phyloP scores from a whole-genome alignment of 1,140 invertebrate genomes.

The Macrocentrus cingulum region DNA sequence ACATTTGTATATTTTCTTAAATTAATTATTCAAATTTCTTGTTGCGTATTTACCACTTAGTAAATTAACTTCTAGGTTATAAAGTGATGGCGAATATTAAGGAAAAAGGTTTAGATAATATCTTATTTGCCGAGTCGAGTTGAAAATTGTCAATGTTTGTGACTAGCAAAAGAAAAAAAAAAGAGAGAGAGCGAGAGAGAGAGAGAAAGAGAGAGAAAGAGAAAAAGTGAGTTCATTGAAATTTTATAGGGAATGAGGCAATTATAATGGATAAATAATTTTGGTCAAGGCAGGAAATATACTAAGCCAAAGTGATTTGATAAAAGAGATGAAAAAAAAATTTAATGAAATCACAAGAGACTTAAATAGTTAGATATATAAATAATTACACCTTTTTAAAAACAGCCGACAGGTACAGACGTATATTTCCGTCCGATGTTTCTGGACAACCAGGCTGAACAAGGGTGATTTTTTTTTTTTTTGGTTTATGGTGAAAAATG shows the following conservation, averaged over 20 bases:
- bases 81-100: constrained; percentile 15
- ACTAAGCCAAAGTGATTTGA: background rate
- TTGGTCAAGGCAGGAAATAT: background rate
- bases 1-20: constrained; percentile 56
- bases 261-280: constrained; percentile 11
- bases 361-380: constrained; percentile 14
- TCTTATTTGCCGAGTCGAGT: too few relatives aligned
- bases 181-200: too few relatives aligned
- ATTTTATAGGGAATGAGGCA: too few relatives aligned
- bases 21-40: constrained; percentile 44
- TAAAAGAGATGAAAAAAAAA: background rate
- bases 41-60: constrained; percentile 41
- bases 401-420: background rate
- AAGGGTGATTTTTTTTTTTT: background rate
- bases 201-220: too few relatives aligned
- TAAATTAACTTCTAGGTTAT: constrained; percentile 43
- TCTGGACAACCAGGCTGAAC: too few relatives aligned
- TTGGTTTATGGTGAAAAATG: too few relatives aligned
- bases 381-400: constrained; percentile 15
- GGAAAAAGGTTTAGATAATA: constrained; percentile 15
- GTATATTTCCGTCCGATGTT: constrained; percentile 22
- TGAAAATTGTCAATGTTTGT: too few relatives aligned
- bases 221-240: too few relatives aligned
- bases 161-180: too few relatives aligned
- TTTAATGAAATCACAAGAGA: background rate